phyloP scores from a whole-genome alignment of 2,888 invertebrate species.

The Petrolisthes cinctipes region DNA sequence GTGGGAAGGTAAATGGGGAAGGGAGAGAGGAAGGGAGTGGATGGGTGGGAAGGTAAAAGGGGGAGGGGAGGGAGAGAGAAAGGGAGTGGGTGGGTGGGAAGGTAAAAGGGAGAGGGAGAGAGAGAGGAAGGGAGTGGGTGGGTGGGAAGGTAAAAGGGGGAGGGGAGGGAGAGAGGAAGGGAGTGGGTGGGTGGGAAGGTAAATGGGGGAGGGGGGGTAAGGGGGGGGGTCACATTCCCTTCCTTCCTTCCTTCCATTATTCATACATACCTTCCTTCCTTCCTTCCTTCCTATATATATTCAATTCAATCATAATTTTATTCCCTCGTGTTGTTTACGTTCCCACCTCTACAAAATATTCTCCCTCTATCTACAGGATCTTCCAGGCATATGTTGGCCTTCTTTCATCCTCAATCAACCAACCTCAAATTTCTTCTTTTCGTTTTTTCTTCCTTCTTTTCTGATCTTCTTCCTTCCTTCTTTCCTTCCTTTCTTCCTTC shows the following conservation, averaged over 20 bases:
- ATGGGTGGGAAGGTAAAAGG: too few relatives aligned
- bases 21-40: background rate
- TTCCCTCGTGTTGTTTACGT: background rate
- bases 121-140: slow-evolving; percentile 12
- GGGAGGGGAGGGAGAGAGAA: too few relatives aligned
- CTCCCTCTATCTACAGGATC: background rate
- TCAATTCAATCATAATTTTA: background rate
- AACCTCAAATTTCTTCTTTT: background rate
- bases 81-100: too few relatives aligned
- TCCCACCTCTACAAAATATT: background rate
- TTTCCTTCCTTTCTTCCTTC: background rate
- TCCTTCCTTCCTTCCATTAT: background rate
- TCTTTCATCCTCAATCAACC: background rate
- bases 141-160: too few relatives aligned
- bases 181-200: too few relatives aligned
- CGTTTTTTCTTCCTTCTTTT: background rate
- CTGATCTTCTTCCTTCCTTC: background rate
- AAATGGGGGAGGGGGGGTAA: too few relatives aligned
- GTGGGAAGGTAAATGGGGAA: background rate
- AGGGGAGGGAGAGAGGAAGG: too few relatives aligned
- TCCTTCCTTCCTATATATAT: background rate
- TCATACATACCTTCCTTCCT: background rate
- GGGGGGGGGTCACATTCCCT: background rate
- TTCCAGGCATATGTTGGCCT: background rate
- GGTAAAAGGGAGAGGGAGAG: slow-evolving; percentile 19